Evolutionary conservation across 2,797 vertebrate genomes (phyloP).

Genomic region (Trachurus trachurus): DNA sequence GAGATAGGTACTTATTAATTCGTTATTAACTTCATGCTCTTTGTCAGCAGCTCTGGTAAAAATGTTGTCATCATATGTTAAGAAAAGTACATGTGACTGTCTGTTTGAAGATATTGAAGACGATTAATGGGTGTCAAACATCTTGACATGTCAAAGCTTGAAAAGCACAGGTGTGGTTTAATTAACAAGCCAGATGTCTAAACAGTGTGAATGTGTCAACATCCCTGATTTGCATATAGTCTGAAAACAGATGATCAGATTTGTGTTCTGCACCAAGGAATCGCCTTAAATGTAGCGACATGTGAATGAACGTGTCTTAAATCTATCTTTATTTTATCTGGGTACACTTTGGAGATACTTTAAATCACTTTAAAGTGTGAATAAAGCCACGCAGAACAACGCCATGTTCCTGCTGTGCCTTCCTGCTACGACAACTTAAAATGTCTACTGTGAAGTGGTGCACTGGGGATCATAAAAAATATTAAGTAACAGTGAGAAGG

Average conservation of each 20-base stretch:
- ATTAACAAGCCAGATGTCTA: not conserved
- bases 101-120: not conserved
- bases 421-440: not conserved
- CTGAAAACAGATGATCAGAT: not conserved
- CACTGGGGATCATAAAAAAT: not conserved
- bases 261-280: not conserved
- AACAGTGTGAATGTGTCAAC: not conserved
- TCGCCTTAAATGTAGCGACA: not conserved
- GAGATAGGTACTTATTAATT: conserved; percentile 14
- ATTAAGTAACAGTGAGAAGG: not conserved
- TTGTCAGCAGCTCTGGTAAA: conserved; percentile 2
- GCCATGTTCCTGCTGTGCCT: not conserved
- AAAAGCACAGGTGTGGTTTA: not conserved
- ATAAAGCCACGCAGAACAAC: not conserved
- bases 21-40: conserved; percentile 2
- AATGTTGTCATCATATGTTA: conserved; percentile 5
- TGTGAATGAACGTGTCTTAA: not conserved
- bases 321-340: not conserved
- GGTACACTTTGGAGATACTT: not conserved
- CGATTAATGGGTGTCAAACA: not conserved
- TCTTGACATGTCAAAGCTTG: not conserved
- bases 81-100: not conserved
- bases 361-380: not conserved
- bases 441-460: not conserved
- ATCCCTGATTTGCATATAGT: not conserved